phyloP scores from a whole-genome alignment of 2,888 invertebrate species.

The Brachypalpus laphriformis region DNA sequence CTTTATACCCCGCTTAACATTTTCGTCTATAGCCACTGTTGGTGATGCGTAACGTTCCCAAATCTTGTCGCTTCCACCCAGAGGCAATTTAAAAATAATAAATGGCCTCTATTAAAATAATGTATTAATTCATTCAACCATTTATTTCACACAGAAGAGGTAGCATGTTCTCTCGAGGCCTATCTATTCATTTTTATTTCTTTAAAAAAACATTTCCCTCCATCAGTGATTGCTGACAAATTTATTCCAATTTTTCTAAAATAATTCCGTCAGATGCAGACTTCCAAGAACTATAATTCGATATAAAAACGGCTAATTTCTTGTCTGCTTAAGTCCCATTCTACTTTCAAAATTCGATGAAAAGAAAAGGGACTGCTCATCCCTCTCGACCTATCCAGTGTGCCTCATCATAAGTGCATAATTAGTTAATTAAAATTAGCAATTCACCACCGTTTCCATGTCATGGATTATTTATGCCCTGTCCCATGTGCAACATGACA shows the following conservation, averaged over 20 bases:
- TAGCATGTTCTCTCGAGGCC: background rate
- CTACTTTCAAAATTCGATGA: constrained; percentile 13
- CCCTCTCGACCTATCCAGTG: background rate
- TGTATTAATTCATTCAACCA: constrained; percentile 22
- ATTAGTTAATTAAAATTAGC: constrained; percentile 66
- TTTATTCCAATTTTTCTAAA: constrained; percentile 39
- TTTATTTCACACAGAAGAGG: constrained; percentile 29
- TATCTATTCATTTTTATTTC: background rate
- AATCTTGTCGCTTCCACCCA: background rate
- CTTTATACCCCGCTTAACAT: background rate
- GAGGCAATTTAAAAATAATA: constrained; percentile 24
- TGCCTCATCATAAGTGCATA: background rate
- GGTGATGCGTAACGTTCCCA: background rate
- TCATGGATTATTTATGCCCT: constrained; percentile 64
- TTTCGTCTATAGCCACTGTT: background rate
- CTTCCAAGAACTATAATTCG: background rate
- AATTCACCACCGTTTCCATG: constrained; percentile 43
- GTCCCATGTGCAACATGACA: constrained; percentile 56
- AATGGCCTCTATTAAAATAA: constrained; percentile 18
- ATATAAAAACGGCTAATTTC: too few relatives aligned
- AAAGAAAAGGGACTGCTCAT: background rate
- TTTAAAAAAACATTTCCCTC: background rate
- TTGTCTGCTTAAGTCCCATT: too few relatives aligned
- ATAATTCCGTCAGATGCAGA: background rate
- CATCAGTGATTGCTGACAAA: constrained; percentile 29